Evolutionary conservation across 2,113 vertebrate species (phyloP), one percentile per base, ranked within the genome.

Genomic region (Gymnarchus niloticus): DNA sequence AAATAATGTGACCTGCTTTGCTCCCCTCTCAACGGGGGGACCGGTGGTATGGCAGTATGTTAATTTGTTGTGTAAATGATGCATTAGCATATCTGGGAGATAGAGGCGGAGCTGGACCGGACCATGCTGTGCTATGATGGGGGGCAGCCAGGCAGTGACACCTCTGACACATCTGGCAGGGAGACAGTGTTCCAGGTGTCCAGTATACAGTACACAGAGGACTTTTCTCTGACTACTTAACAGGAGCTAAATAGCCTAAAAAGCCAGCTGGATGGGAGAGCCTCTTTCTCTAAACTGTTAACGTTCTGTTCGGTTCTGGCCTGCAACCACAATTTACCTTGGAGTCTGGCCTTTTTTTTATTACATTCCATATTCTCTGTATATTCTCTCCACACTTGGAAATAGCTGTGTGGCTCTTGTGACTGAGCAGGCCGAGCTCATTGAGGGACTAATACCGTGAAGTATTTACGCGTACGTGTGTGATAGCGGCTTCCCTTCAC

Each of bases 401-500:
- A 69, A 69, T 5, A 1, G 33, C 65, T 69, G 65, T 3, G 65
- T 2, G 19, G 33, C 33, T 69, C 65, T 7, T 33, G 19, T 33
- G 41, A 41, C 7, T 14, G 33, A 82, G 51, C 46, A n/a, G n/a
- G n/a, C 14, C 8, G n/a, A 82, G 51, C 46, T 33, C 51, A 54
- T 10, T 0, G 1, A 54, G 80, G 25, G 51, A 54, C n/a, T 10
- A 33, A 25, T 17, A 14, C 25, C 12, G 28, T 6, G 25, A 28
- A 54, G 51, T 19, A 28, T 82, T 82, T 54, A 48, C 46, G n/a
- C 28, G 33, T 33, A 33, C 12, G 48, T 8, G 54, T 1, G 86
- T 49, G 86, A 61, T 21, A 84, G 56, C 54, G 83, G 76, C 56
- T 81, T 65, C 85, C 56, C 84, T 88, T 89, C 83, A 86, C 65